These are phyloP conservation scores for Scaptodrosophila latifasciaeformis DNA, from an alignment of 2,888 invertebrate genomes.

Conservation along the genomic window DNA sequence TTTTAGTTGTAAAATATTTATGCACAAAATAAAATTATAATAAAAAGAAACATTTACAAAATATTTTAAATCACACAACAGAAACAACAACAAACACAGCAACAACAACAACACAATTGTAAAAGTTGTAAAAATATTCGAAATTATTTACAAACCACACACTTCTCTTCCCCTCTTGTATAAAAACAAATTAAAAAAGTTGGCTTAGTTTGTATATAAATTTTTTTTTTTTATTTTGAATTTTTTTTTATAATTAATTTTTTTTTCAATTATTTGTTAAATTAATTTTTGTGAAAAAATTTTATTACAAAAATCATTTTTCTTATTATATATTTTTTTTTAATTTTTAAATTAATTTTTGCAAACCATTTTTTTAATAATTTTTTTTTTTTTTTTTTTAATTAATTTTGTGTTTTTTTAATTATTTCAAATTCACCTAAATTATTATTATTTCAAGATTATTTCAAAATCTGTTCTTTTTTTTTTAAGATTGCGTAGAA, in stretches of 20 bases:
- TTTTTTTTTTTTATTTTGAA: not conserved
- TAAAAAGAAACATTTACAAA: constrained; percentile 38
- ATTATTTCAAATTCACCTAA: not conserved
- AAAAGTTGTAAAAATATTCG: too few relatives aligned
- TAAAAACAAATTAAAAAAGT: not conserved
- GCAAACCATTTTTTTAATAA: not conserved
- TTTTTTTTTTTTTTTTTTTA: not conserved
- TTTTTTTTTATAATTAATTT: too few relatives aligned
- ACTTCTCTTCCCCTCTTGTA: not conserved
- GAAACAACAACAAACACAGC: constrained; percentile 25
- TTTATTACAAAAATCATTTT: not conserved
- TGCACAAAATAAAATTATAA: constrained; percentile 56
- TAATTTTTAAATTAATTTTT: not conserved
- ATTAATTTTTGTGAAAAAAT: too few relatives aligned
- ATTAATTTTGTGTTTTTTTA: not conserved
- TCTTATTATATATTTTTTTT: not conserved
- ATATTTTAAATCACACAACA: constrained; percentile 13
- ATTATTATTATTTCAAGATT: too few relatives aligned
- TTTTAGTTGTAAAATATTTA: constrained; percentile 64
- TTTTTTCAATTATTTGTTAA: too few relatives aligned
- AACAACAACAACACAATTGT: constrained; percentile 7
- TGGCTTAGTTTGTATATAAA: not conserved
- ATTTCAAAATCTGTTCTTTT: too few relatives aligned
- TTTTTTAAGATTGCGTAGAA: too few relatives aligned
- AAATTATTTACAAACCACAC: not conserved